Base-by-base conservation (phyloP, 2,888 invertebrate species). In the Phalera bucephala region DNA sequence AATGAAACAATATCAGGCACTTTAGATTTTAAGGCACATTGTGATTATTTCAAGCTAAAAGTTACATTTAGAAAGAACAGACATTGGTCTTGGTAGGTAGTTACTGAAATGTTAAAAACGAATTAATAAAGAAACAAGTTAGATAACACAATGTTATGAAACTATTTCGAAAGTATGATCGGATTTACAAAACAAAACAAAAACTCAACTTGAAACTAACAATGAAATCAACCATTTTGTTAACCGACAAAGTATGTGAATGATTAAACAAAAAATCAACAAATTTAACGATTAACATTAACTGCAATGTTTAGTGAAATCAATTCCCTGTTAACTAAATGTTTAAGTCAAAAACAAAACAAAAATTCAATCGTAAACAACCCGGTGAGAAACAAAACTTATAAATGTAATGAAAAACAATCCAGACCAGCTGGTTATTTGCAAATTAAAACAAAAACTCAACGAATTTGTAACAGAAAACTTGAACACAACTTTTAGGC, bases 21-120 rank as follows among this genome's bases (percentile, higher is more conserved):
- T 73, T 77, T 45, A 54, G 60, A 66, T 54, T 49, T 58, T 80
- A 87, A 87, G 88, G 88, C 86, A 88, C 88, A 52, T 69, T 47
- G 80, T 75, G 76, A 74, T 69, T 63, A 59, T 71, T 70, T 55
- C 61, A 50, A 36, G 34, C 29, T 15, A 34, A 38, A 12, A 27
- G 14, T 27, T 36, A 33, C 6, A 23, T 30, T 30, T 42, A 30
- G 36, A 41, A 43, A 8, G 1, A 35, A 34, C 10, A 29, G 10
- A 38, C 38, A 19, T 5, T 19, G n/a, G 19, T 19, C 7, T 19
- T 19, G 3, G 19, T 19, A 19, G 19, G 3, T 5, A 5, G 3
- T 19, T n/a, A n/a, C n/a, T n/a, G n/a, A n/a, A n/a, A n/a, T n/a
- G n/a, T n/a, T n/a, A n/a, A 9, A 9, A 28, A 15, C 28, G 13